A percentile compares a stretch with the other conserved stretches of the same genome.
Conservation (phyloP, 2,888 invertebrate genomes). For the Tubiluchus corallicola region DNA sequence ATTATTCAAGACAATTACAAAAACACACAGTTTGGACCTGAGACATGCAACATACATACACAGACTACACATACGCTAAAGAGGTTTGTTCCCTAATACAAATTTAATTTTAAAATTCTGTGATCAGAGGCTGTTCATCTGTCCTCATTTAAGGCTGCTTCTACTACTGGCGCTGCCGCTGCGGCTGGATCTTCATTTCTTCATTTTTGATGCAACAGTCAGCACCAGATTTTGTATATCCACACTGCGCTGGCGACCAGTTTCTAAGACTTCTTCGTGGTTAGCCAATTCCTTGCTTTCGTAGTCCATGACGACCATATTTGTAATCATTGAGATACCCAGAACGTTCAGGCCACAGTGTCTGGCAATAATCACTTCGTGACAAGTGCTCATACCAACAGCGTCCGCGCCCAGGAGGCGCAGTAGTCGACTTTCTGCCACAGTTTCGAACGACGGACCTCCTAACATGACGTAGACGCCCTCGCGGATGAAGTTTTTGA, state of each 20-base stretch:
- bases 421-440: slow-evolving; percentile 67
- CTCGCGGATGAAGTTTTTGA: slow-evolving; percentile 51
- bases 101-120: too few species aligned
- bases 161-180: too few species aligned
- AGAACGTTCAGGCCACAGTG: slow-evolving; percentile 94
- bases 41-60: too few species aligned
- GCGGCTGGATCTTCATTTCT: too few species aligned
- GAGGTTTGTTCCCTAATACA: too few species aligned
- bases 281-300: slow-evolving; percentile 56
- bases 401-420: slow-evolving; percentile 43
- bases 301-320: slow-evolving; percentile 63
- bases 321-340: slow-evolving; percentile 83
- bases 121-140: too few species aligned
- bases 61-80: too few species aligned
- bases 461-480: slow-evolving; percentile 88
- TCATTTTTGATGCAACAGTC: too few species aligned
- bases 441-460: slow-evolving; percentile 86
- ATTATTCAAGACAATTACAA: too few species aligned
- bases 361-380: slow-evolving; percentile 70
- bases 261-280: slow-evolving; percentile 58
- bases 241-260: slow-evolving; percentile 21
- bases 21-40: too few species aligned
- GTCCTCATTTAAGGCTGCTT: too few species aligned
- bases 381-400: slow-evolving; percentile 47
- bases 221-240: slow-evolving; percentile 27